Evolutionary conservation across 2,888 invertebrate genomes (phyloP), one percentile per base, ranked within the genome.

Genomic region (Drosophila eohydei): DNA sequence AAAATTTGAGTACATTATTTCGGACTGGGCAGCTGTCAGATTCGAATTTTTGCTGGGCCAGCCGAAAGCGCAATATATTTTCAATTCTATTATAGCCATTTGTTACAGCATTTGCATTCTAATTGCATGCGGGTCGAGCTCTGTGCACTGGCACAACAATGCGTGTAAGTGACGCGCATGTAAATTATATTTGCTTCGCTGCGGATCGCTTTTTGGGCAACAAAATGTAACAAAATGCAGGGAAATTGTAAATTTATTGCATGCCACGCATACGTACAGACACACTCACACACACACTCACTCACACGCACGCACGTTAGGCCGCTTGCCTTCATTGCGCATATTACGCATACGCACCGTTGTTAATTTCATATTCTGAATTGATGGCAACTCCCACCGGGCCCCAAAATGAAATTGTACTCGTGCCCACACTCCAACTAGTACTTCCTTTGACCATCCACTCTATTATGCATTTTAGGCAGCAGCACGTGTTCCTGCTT

Each of bases 221-320:
- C 57, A 60, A 69, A 70, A 66, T 64, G 34, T 48, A 59, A 52
- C 64, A 48, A 62, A 70, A 60, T 56, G 52, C 66, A 66, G 73
- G 80, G 58, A 85, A 80, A 85, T 85, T 77, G 80, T 77, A 85
- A 85, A 88, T 88, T 80, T 88, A 83, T 88, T 82, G 80, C 86
- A 66, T 54, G 51, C 66, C 38, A 59, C 32, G 36, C 30, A 21
- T 32, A 58, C 41, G 21, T 9, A 36, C 28, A 8, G 4, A 36
- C 9, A n/a, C 28, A 16, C 11, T 26, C 2, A 40, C 28, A 26
- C 21, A 48, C 54, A 12, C n/a, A 46, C 11, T 34, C 16, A 32
- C 5, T 43, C 32, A 43, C 9, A 54, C 4, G 14, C 28, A 30
- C 2, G n/a, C 1, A 40, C n/a, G 41, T 14, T 44, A 50, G 58